Base-by-base conservation (phyloP, 2,888 invertebrate species). In the Nomada ruficornis region DNA sequence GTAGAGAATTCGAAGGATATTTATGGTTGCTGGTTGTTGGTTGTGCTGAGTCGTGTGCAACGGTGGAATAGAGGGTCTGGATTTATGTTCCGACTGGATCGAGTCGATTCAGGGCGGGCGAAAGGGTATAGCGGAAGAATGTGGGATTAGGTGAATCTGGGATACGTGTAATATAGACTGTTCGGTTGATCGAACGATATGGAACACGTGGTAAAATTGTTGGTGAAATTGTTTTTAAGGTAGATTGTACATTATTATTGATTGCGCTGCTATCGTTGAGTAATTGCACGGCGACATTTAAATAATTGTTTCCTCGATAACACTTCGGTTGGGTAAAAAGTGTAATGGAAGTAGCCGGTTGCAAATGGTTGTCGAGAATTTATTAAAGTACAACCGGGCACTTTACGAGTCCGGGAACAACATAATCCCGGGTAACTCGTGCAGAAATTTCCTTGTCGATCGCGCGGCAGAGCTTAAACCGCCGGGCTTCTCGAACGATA, bases 391-490 rank as follows among this genome's bases (percentile, higher is more conserved):
- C 77, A 80, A 63, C 57, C 29, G 54, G 70, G 59, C 80, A 71
- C 83, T 85, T 86, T 83, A 86, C 71, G 77, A 75, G 59, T 23
- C 36, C 59, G 44, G 74, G 74, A 71, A 84, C 78, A 81, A 84
- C 84, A 82, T 76, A 84, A 87, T 84, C 77, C 78, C 44, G 70
- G 60, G 78, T 70, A 83, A 74, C 59, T 73, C 72, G 80, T 77
- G 71, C 74, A 78, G 81, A 83, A 86, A 88, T 88, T 80, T 80
- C 78, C 77, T 84, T 79, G 82, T 67, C 69, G 78, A 73, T 79
- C 67, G 73, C 71, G 63, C n/a, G 68, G 72, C 80, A 77, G 62
- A 59, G 60, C 76, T 83, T 72, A 72, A 83, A 77, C 81, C 80
- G 59, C 47, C 78, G 77, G 62, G 81, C 52, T 60, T 54, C 55